phyloP scores from a whole-genome alignment of 2,113 vertebrate species.

The Recurvirostra avosetta region DNA sequence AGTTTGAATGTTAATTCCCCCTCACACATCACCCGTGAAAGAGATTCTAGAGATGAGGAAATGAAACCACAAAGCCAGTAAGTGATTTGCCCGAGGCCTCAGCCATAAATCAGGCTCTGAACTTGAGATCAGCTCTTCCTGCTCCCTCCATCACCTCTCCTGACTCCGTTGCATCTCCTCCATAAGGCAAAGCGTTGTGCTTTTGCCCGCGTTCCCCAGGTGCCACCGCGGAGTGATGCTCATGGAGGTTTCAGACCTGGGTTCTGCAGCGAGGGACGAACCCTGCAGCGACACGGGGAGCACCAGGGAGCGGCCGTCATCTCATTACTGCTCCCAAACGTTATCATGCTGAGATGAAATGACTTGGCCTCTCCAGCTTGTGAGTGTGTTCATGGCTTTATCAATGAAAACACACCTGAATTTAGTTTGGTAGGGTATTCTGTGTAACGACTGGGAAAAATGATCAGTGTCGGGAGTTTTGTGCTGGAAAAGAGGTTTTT shows the following conservation, averaged over 20 bases:
- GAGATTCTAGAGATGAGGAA: conserved; percentile 20
- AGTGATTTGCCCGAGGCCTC: conserved; percentile 16
- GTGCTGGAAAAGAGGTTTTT: not conserved
- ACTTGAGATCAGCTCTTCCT: not conserved
- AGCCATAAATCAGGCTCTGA: conserved; percentile 21
- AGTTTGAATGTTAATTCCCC: conserved; percentile 22
- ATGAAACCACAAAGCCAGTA: conserved; percentile 19
- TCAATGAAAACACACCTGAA: not conserved
- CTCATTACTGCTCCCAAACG: not conserved
- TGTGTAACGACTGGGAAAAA: not conserved
- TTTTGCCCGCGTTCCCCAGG: fast-evolving
- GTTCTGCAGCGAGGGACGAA: not conserved
- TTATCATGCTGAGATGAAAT: not conserved
- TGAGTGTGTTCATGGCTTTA: not conserved
- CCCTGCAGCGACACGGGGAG: not conserved
- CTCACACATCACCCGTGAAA: conserved; percentile 8
- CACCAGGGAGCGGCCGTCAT: not conserved
- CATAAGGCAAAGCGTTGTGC: not conserved
- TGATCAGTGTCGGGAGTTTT: not conserved
- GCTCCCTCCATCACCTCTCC: not conserved
- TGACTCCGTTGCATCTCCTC: not conserved
- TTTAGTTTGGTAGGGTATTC: not conserved
- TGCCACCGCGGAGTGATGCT: not conserved
- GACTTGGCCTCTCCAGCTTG: not conserved
- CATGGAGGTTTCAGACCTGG: not conserved